Conservation (phyloP, 2,888 invertebrate species). For the Amphiduros pacificus region DNA sequence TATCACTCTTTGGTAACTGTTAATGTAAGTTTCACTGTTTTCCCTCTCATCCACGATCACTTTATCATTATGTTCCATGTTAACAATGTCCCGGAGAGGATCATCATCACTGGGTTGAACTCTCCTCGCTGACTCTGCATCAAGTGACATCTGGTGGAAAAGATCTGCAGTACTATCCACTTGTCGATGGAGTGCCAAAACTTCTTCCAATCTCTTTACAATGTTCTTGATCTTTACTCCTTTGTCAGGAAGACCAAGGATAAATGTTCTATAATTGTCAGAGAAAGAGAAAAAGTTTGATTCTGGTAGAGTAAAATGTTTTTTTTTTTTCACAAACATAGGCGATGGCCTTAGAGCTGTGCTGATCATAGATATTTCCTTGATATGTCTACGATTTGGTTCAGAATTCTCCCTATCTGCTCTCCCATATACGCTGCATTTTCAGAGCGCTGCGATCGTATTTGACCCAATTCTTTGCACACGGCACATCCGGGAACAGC, state of each 20-base stretch:
- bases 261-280: neutral
- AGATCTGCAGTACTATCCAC: slow-evolving; percentile 5
- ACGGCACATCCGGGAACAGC: no score
- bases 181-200: neutral
- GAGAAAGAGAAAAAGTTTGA: no score
- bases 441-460: no score
- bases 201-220: neutral
- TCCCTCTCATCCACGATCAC: neutral
- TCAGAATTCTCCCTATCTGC: no score
- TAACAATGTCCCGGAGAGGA: neutral
- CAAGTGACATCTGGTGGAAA: slow-evolving; percentile 1
- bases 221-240: neutral
- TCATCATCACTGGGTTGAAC: neutral
- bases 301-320: no score
- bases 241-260: slow-evolving; percentile 6
- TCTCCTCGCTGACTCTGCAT: neutral
- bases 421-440: no score
- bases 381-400: neutral
- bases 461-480: no score
- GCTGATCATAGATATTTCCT: neutral
- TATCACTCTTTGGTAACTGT: neutral
- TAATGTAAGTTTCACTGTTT: neutral
- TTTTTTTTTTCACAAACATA: no score
- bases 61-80: neutral
- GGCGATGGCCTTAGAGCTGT: neutral